Evolutionary conservation across 2,797 vertebrate genomes (phyloP), one percentile per base, ranked within the genome.

Genomic region (Cryptoblepharus egeriae): DNA sequence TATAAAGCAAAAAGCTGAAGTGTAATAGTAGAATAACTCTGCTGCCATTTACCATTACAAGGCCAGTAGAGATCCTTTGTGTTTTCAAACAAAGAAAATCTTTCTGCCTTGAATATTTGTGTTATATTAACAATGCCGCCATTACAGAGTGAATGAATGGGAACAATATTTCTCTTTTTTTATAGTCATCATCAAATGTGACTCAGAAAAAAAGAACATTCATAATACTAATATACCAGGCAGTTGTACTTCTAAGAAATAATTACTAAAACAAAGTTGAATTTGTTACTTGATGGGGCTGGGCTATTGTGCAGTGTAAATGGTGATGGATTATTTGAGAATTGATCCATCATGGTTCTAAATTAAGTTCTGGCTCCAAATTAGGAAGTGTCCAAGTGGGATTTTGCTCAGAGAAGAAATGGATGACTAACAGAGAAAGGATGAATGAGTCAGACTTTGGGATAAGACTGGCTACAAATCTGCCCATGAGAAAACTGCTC

Each of bases 111-210:
- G 16, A 90, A 49, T 64, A 72, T 39, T 4, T 24, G 9, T 84
- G n/a, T 75, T 90, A 35, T 20, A 83, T 74, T 87, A 90, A 82
- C 67, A 88, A 63, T 77, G 84, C 77, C 82, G 89, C 87, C 79
- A n/a, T n/a, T 89, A 72, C 78, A 32, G 70, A 82, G 75, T 77
- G 82, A 68, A 87, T 67, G 81, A 88, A 88, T 69, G 72, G 26
- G 80, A 85, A 74, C 39, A 58, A 63, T 84, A 61, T 85, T 89
- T 85, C 45, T 20, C 87, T 83, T 88, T 78, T 85, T 82, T 88
- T 75, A 75, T 83, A 88, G 84, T 74, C 83, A 85, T 81, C 42
- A 86, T 75, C 37, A 79, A 84, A 79, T 74, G 42, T 79, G 65
- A 79, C 60, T 68, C 49, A 84, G 71, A 83, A 82, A 79, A 85